A percentile compares a stretch with the other conserved stretches of the same genome.
Evolutionary conservation across 2,888 invertebrate genomes (phyloP).

Genomic region (Cephus pulcher): DNA sequence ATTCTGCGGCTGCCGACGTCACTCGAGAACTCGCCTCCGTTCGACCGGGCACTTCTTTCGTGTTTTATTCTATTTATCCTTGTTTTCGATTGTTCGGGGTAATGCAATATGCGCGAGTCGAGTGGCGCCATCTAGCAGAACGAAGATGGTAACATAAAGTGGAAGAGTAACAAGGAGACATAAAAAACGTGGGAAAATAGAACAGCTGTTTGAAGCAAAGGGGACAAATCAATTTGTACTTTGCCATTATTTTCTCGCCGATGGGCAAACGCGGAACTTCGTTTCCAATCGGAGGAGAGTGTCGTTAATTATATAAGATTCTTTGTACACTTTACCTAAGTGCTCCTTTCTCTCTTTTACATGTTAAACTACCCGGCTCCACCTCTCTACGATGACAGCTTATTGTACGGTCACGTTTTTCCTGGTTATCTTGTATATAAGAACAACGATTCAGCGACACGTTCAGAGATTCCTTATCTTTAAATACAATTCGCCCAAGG

Average conservation of each 20-base stretch:
- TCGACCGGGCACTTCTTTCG: not conserved
- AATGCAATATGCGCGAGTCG: conserved; percentile 27
- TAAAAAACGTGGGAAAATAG: not conserved
- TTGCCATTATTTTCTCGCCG: not conserved
- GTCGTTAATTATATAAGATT: not conserved
- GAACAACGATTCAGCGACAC: not conserved
- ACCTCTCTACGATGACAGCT: not conserved
- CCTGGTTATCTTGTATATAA: not conserved
- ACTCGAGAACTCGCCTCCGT: not conserved
- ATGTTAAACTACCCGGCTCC: not conserved
- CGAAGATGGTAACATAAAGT: not conserved
- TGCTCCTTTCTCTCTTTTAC: not conserved
- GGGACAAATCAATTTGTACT: not conserved
- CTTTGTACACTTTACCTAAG: not conserved
- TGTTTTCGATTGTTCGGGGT: not conserved
- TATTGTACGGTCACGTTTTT: not conserved
- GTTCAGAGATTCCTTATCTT: not conserved
- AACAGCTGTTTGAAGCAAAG: not conserved
- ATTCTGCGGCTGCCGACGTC: conserved; percentile 12
- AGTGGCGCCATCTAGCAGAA: conserved; percentile 25
- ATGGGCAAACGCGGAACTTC: not conserved
- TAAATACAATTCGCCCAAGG: not conserved
- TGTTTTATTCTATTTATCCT: not conserved
- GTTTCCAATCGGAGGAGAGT: not conserved
- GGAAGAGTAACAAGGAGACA: not conserved